Percentiles rank a stretch among this genome's conserved stretches.
These are phyloP conservation scores for Elanoides forficatus DNA, from an alignment of 2,113 vertebrate genomes.

Conservation along the genomic window DNA sequence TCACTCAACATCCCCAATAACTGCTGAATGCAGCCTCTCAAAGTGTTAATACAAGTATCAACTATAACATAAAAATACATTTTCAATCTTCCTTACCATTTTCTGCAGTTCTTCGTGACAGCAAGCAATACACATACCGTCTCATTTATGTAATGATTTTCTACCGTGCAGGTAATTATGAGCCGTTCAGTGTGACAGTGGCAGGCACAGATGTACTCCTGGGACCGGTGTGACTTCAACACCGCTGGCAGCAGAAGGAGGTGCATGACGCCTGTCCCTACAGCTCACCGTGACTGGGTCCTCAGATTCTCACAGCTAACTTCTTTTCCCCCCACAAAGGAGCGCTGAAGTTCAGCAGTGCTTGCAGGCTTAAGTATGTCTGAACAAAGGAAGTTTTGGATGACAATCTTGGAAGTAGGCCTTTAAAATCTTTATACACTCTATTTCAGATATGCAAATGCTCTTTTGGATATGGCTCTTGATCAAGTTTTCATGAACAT, in stretches of 20 bases:
- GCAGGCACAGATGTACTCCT: background rate
- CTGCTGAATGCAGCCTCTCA: background rate
- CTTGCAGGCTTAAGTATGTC: background rate
- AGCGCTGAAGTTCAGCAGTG: background rate
- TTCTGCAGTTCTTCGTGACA: background rate
- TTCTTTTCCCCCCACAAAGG: background rate
- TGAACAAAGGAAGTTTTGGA: constrained; percentile 30
- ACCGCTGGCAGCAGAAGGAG: background rate
- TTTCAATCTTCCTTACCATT: background rate
- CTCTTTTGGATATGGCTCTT: constrained; percentile 44
- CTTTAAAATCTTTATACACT: constrained; percentile 51
- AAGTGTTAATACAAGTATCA: background rate
- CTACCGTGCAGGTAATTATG: no score
- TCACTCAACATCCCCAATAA: background rate
- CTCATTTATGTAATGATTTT: background rate
- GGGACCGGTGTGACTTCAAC: background rate
- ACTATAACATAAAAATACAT: background rate
- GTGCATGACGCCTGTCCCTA: rapidly evolving
- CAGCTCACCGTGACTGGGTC: background rate
- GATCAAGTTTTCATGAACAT: constrained; percentile 61
- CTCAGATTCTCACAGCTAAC: background rate
- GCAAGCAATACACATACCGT: rapidly evolving
- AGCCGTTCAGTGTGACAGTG: background rate
- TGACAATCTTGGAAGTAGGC: constrained; percentile 33
- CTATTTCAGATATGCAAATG: constrained; percentile 58